Evolutionary conservation across 2,113 vertebrate genomes (phyloP), one percentile per base, ranked within the genome.

Genomic region (Micromys minutus): DNA sequence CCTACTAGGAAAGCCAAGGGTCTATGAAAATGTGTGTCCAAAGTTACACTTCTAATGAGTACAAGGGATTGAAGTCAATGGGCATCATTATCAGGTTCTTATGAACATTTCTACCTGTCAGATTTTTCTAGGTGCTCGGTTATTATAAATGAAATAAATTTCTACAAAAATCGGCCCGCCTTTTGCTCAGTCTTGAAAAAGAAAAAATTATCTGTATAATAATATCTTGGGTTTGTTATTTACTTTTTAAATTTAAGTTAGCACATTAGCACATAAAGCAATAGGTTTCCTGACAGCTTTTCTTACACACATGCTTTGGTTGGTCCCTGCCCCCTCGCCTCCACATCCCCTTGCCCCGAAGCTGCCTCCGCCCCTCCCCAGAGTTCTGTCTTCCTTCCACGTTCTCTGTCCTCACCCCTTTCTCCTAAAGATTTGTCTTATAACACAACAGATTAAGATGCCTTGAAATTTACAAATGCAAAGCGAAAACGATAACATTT

Each of bases 91-190:
- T 63, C 2, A 67, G 71, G 36, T 24, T 72, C 36, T 75, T 26
- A 67, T 36, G 17, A 87, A 17, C 13, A 45, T 11, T 93, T 81
- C 16, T 93, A 89, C 65, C 87, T 79, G 83, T 79, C 29, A 87
- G 34, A 81, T 26, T 39, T 52, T 81, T 39, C 36, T 39, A 59
- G 55, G 36, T 39, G n/a, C 52, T 34, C 71, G 84, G 39, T 84
- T 90, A 95, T 84, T 90, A 95, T 74, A 92, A 91, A 94, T 45
- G 7, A 31, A 59, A 72, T 52, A 5, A 76, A n/a, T 92, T 89
- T 96, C 52, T 34, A 89, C 81, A 71, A 57, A 86, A 89, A 86
- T 84, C 50, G 16, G 19, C 22, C 92, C 26, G 79, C 13, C 75
- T 11, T 57, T 89, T 71, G 3, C 67, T 86, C 50, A 89, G 72